Percentiles rank a stretch among this genome's conserved stretches.
These are phyloP conservation scores for Gadopsis marmoratus DNA, from an alignment of 2,797 vertebrate genomes.

Conservation along the genomic window DNA sequence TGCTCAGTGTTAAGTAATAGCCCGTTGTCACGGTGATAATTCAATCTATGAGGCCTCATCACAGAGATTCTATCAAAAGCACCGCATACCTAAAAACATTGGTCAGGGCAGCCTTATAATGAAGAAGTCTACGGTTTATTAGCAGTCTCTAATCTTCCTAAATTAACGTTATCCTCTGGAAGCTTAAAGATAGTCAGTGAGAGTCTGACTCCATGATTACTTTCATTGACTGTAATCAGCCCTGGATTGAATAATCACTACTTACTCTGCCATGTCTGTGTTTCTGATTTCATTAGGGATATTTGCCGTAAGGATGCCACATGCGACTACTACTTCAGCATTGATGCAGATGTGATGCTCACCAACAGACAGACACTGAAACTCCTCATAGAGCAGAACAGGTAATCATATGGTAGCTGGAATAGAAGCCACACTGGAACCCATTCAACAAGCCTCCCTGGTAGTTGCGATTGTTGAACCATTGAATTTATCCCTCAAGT, in stretches of 20 bases:
- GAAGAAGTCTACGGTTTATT: constrained; percentile 58
- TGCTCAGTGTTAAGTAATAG: constrained; percentile 33
- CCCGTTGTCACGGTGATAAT: constrained; percentile 47
- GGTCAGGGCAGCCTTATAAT: constrained; percentile 60
- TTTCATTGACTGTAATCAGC: constrained; percentile 47
- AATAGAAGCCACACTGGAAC: constrained; percentile 12
- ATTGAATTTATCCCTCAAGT: constrained; percentile 56
- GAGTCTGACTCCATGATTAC: constrained; percentile 35
- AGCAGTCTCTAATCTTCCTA: constrained; percentile 67
- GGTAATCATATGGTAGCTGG: constrained; percentile 80
- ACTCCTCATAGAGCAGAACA: constrained; percentile 97
- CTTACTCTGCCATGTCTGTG: constrained; percentile 39
- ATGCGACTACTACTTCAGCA: constrained; percentile 95
- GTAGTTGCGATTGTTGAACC: constrained; percentile 44
- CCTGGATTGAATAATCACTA: constrained; percentile 41
- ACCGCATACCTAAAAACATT: constrained; percentile 34
- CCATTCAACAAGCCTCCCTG: constrained; percentile 35
- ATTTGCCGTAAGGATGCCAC: constrained; percentile 90
- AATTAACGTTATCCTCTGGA: constrained; percentile 52
- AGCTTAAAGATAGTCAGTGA: constrained; percentile 47
- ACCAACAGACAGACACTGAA: constrained; percentile 94
- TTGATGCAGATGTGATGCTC: constrained; percentile 96
- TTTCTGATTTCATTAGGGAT: constrained; percentile 85
- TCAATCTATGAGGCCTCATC: constrained; percentile 31
- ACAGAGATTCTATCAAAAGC: constrained; percentile 37